Conservation (phyloP, 2,113 vertebrate species). For the Deroptyus accipitrinus region DNA sequence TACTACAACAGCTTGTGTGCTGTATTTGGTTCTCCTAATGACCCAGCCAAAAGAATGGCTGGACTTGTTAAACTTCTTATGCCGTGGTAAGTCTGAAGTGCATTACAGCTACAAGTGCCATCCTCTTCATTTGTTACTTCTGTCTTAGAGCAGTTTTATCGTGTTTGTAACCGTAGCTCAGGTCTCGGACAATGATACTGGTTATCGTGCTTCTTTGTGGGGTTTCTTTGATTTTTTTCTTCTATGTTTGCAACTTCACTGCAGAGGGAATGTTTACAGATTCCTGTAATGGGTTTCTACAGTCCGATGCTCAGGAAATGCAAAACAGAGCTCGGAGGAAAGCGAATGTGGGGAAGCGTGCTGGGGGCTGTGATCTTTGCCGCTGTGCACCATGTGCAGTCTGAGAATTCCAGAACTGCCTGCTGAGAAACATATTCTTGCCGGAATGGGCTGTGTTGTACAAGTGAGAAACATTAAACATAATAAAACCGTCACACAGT, state of each 20-base stretch:
- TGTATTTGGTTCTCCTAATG: neutral
- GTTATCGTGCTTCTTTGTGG: neutral
- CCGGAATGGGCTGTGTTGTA: neutral
- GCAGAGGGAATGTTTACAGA: neutral
- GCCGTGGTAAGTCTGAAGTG: neutral
- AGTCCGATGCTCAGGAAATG: neutral
- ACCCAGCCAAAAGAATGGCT: neutral
- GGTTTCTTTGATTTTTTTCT: neutral
- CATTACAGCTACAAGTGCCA: rapidly evolving
- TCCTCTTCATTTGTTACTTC: neutral
- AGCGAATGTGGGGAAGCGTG: rapidly evolving
- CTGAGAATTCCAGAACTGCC: neutral
- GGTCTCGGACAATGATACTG: rapidly evolving
- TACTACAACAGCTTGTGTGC: rapidly evolving
- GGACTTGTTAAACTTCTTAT: neutral
- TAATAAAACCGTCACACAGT: neutral
- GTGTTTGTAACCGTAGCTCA: neutral
- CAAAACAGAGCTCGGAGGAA: neutral
- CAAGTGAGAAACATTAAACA: neutral
- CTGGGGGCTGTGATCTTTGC: neutral
- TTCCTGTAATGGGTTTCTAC: neutral
- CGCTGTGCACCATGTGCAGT: neutral
- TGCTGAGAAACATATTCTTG: neutral
- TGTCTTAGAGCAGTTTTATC: neutral
- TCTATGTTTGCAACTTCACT: neutral